A percentile compares a stretch with the other conserved stretches of the same genome.
These are phyloP conservation scores for Salvelinus namaycush DNA, from an alignment of 2,113 vertebrate genomes.

Conservation along the genomic window DNA sequence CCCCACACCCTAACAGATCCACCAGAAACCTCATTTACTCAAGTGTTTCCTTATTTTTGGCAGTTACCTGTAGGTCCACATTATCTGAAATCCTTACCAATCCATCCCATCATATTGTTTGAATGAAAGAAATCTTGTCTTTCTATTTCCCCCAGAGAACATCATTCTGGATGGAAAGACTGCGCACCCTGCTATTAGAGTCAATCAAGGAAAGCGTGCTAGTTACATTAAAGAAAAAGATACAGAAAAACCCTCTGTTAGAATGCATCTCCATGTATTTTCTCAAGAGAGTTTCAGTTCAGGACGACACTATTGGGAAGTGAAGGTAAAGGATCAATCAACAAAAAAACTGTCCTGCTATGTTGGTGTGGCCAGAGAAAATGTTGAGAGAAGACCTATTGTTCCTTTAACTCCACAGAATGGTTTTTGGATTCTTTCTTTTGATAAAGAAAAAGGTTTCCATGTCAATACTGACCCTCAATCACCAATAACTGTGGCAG, in stretches of 20 bases:
- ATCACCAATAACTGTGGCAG: not conserved
- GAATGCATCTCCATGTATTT: not conserved
- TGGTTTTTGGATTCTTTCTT: not conserved
- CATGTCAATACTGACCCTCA: not conserved
- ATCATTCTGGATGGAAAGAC: too few species aligned
- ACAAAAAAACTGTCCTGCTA: not conserved
- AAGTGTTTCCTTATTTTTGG: too few species aligned
- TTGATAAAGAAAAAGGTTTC: not conserved
- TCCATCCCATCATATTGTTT: too few species aligned
- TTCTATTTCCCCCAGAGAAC: too few species aligned
- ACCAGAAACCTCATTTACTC: too few species aligned
- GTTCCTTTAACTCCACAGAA: not conserved
- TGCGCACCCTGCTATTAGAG: too few species aligned
- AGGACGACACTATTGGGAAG: not conserved
- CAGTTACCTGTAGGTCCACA: too few species aligned
- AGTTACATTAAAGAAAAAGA: not conserved
- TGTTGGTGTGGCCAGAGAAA: not conserved
- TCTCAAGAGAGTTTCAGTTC: not conserved
- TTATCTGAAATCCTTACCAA: too few species aligned
- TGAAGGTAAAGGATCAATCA: not conserved
- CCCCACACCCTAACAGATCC: too few species aligned
- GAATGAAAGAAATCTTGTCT: too few species aligned
- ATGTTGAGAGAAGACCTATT: fast-evolving
- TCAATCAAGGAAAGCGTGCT: too few species aligned
- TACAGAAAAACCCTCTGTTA: too few species aligned